phyloP scores from a whole-genome alignment of 1,140 invertebrate species.

The Alviniconcha marisindica region DNA sequence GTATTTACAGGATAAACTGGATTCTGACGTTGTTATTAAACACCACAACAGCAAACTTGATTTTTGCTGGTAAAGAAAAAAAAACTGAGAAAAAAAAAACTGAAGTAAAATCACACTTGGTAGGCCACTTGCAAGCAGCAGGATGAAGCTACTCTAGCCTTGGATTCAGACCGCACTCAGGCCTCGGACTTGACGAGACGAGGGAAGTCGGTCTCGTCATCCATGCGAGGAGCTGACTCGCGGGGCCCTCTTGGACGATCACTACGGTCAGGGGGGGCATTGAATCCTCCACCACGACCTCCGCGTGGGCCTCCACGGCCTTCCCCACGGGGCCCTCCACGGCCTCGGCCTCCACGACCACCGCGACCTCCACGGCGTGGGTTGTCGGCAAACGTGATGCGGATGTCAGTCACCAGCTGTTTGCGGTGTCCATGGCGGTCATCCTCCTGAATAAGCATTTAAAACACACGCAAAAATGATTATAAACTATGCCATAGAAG shows the following conservation, averaged over 20 bases:
- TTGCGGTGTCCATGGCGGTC: conserved; percentile 56
- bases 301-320: conserved; percentile 49
- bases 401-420: conserved; percentile 62
- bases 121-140: background rate
- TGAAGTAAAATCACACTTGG: too few relatives aligned
- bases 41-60: too few relatives aligned
- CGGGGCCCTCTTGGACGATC: conserved; percentile 60
- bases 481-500: too few relatives aligned
- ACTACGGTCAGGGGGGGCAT: conserved; percentile 53
- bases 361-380: conserved; percentile 62
- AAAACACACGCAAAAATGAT: background rate
- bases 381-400: conserved; percentile 70
- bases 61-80: too few relatives aligned
- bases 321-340: conserved; percentile 53
- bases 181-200: conserved; percentile 74
- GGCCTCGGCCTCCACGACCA: conserved; percentile 52
- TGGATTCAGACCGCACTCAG: conserved; percentile 49
- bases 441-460: conserved; percentile 44
- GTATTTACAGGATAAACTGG: too few relatives aligned
- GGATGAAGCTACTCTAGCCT: background rate
- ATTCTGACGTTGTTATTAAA: too few relatives aligned
- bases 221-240: conserved; percentile 91
- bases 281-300: conserved; percentile 47
- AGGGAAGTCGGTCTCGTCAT: conserved; percentile 96
- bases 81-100: too few relatives aligned